Percentiles rank a stretch among this genome's conserved stretches.
These are phyloP conservation scores for Carettochelys insculpta DNA, from an alignment of 2,113 vertebrate species.

Conservation along the genomic window DNA sequence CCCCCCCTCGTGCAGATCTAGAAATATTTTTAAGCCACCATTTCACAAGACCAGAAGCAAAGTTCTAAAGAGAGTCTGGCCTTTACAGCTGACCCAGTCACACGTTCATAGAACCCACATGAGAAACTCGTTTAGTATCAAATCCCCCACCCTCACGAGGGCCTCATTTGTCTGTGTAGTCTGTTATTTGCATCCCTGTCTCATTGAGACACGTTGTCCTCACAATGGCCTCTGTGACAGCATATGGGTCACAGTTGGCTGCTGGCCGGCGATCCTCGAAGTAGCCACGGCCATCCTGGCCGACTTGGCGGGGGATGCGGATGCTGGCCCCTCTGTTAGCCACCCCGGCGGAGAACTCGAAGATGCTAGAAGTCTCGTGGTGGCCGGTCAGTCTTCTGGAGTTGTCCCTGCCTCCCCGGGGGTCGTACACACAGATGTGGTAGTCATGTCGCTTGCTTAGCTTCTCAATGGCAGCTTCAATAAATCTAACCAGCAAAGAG, in stretches of 20 bases:
- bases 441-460: constrained; percentile 75
- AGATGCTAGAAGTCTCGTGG: constrained; percentile 80
- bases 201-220: constrained; percentile 75
- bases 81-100: background rate
- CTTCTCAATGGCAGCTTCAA: constrained; percentile 79
- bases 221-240: constrained; percentile 75
- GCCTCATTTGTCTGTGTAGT: constrained; percentile 52
- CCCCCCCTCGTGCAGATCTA: constrained; percentile 1
- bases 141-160: background rate
- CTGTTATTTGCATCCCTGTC: constrained; percentile 55
- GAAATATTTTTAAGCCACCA: background rate
- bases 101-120: background rate
- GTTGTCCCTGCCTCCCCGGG: constrained; percentile 79
- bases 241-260: constrained; percentile 84
- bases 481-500: constrained; percentile 56
- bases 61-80: constrained; percentile 52
- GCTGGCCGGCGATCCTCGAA: constrained; percentile 83
- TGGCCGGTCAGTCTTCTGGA: constrained; percentile 77
- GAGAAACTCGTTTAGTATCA: background rate
- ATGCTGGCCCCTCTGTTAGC: constrained; percentile 81
- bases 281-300: constrained; percentile 76
- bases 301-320: constrained; percentile 82
- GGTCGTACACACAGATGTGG: constrained; percentile 81
- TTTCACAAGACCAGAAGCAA: constrained; percentile 52
- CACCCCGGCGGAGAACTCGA: constrained; percentile 78